A percentile compares a stretch with the other conserved stretches of the same genome.
phyloP scores from a whole-genome alignment of 37 sponge, comb jelly and placozoan genomes.

The Ephydatia muelleri region DNA sequence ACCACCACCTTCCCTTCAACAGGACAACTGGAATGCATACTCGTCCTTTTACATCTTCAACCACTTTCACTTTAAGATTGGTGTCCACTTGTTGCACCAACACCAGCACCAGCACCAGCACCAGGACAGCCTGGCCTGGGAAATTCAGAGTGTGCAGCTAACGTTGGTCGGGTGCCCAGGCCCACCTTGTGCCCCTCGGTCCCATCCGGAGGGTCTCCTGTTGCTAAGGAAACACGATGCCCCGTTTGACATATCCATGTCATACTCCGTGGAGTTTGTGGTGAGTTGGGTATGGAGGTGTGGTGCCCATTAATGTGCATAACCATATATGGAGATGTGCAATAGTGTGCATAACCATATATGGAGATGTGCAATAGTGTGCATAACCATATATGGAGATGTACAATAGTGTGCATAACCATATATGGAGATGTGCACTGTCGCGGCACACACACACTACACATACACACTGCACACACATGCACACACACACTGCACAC shows the following conservation, averaged over 20 bases:
- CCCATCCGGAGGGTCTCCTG: background rate
- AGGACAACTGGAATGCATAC: background rate
- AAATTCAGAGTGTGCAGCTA: background rate
- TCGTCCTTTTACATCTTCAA: background rate
- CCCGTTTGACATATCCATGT: background rate
- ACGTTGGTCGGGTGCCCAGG: background rate
- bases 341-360: background rate
- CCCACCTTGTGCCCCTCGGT: background rate
- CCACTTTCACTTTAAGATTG: background rate
- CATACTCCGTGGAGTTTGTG: background rate
- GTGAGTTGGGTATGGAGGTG: background rate
- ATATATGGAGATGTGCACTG: too few relatives aligned
- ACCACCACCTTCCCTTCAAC: background rate
- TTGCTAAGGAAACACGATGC: background rate
- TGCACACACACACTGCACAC: too few relatives aligned
- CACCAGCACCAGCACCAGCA: too few relatives aligned
- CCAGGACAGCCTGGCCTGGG: background rate
- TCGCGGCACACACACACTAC: too few relatives aligned
- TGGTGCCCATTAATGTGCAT: background rate
- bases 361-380: background rate
- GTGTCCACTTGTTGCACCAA: background rate
- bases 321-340: background rate
- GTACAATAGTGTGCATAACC: too few relatives aligned
- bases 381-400: too few relatives aligned
- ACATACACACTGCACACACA: too few relatives aligned